These are phyloP conservation scores for Dysdera silvatica DNA, from an alignment of 1,140 invertebrate species.

Conservation along the genomic window DNA sequence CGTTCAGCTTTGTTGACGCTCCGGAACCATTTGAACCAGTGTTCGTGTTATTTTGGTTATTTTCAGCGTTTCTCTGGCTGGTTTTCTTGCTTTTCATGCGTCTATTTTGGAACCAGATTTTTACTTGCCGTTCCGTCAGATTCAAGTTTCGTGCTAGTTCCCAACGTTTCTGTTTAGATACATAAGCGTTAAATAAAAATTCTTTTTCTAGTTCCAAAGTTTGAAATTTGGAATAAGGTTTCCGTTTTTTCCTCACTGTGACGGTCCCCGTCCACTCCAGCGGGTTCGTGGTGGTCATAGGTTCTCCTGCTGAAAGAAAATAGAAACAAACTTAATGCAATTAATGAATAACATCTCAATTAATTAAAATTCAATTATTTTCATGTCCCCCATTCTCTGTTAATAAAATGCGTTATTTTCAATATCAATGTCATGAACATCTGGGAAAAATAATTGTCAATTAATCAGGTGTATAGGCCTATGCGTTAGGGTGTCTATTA, in stretches of 20 bases:
- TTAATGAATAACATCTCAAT: too few relatives aligned
- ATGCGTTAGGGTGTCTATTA: too few relatives aligned
- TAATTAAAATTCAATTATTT: too few relatives aligned
- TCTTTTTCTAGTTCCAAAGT: slow-evolving; percentile 94
- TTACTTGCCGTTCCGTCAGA: slow-evolving; percentile 88
- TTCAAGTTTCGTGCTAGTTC: slow-evolving; percentile 87
- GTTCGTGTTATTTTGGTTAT: slow-evolving; percentile 60
- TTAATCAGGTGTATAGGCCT: too few relatives aligned
- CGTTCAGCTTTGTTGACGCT: too few relatives aligned
- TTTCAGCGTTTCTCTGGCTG: slow-evolving; percentile 68
- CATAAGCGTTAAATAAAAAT: slow-evolving; percentile 92
- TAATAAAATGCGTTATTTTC: too few relatives aligned
- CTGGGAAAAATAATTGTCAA: too few relatives aligned
- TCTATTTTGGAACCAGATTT: slow-evolving; percentile 93
- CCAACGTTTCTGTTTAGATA: slow-evolving; percentile 95
- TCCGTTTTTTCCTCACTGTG: slow-evolving; percentile 86
- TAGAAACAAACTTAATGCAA: too few relatives aligned
- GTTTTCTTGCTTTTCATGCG: slow-evolving; percentile 99
- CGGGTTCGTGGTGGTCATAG: slow-evolving; percentile 54
- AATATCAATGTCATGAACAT: too few relatives aligned
- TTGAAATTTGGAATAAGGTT: slow-evolving; percentile 94
- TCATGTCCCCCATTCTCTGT: too few relatives aligned
- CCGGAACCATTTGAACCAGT: too few relatives aligned
- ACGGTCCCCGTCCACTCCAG: slow-evolving; percentile 82
- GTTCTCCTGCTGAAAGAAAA: slow-evolving; percentile 38